Conservation (phyloP, 2,888 invertebrate genomes). For the Lepidocyrtinus sp. region DNA sequence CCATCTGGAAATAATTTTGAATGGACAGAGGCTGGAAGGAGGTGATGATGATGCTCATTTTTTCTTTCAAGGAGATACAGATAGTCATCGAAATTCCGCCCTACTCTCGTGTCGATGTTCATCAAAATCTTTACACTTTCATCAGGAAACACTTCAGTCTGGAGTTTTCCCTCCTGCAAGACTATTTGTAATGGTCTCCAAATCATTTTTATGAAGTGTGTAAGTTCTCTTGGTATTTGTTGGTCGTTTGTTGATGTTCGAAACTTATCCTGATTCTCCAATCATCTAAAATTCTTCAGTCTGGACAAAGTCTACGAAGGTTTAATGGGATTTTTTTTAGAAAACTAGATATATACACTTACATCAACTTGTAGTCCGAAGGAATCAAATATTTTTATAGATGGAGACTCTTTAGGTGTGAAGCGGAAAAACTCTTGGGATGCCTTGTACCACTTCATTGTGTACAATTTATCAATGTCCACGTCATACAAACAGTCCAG, state of each 20-base stretch:
- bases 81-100: constrained; percentile 20
- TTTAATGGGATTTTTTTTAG: neutral
- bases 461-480: constrained; percentile 64
- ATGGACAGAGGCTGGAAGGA: no score
- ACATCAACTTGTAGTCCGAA: constrained; percentile 68
- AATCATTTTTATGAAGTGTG: no score
- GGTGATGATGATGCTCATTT: no score
- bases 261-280: neutral
- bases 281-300: neutral
- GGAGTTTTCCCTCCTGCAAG: neutral
- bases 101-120: constrained; percentile 18
- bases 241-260: neutral
- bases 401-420: constrained; percentile 68
- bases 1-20: no score
- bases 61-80: no score
- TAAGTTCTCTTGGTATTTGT: no score
- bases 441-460: constrained; percentile 70
- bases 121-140: constrained; percentile 18
- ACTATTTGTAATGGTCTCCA: neutral
- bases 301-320: neutral
- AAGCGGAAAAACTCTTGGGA: constrained; percentile 69
- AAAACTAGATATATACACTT: constrained; percentile 45
- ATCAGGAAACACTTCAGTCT: neutral
- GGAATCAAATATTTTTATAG: constrained; percentile 66
- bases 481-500: constrained; percentile 66